Evolutionary conservation across 2,888 invertebrate genomes (phyloP), one percentile per base, ranked within the genome.

Genomic region (Carabus problematicus): DNA sequence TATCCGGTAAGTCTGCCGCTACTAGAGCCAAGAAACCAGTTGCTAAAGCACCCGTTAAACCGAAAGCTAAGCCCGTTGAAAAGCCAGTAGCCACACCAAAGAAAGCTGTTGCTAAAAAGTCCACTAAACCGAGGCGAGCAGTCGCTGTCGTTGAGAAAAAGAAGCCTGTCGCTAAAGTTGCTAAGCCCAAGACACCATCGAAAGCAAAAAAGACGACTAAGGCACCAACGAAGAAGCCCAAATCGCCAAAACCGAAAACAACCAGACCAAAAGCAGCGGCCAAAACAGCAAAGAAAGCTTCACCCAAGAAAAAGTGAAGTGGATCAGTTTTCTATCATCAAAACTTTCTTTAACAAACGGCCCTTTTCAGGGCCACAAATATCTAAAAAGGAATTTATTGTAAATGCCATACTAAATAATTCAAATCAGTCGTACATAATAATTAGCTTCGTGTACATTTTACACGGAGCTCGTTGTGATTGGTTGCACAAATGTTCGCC

Each of bases 191-290:
- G 45, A 43, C 79, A 6, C 75, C 78, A 1, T 79, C 80, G 42
- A 80, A 79, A 29, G 79, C 80, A 59, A 80, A 80, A 74, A 80
- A 77, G 60, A 76, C 76, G 14, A 76, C 79, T 40, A 82, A 82
- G 1, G 76, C 63, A 0, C 79, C 72, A 1, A 74, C 76, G 0
- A 80, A 79, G 70, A 82, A 81, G 60, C 79, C 82, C 0, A 82
- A 79, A 71, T 77, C 81, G 1, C 81, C 82, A 8, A 82, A 81
- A 66, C 79, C 81, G 8, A 80, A 80, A 55, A 41, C 63, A 56
- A 77, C 77, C 41, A 78, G 78, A 59, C 76, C 56, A 12, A 64
- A 56, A 56, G 42, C 63, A n/a, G 12, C 55, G 42, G 29, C 18
- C 3, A 60, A 60, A 41, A 14, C 60, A 40, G 47, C 59, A 18